A percentile compares a stretch with the other conserved stretches of the same genome.
Conservation (phyloP, 2,113 vertebrate genomes). For the Panthera tigris region DNA sequence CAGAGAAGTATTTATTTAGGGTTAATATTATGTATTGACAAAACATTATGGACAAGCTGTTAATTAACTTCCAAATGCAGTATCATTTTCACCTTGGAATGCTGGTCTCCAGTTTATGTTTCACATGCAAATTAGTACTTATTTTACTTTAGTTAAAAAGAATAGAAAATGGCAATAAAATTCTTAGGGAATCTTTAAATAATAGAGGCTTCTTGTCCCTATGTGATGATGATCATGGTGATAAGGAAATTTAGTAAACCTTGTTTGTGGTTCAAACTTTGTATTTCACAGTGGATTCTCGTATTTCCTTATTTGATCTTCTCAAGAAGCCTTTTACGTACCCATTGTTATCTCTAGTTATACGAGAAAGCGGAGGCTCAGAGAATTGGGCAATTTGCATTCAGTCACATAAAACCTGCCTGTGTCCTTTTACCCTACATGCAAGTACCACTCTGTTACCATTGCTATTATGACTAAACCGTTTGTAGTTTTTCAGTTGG, state of each 20-base stretch:
- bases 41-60: background rate
- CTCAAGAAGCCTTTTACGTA: background rate
- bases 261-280: background rate
- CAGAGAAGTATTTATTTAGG: background rate
- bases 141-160: background rate
- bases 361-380: background rate
- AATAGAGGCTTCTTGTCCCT: background rate
- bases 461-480: background rate
- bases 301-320: background rate
- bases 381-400: no score
- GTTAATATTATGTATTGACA: background rate
- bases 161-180: background rate
- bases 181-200: background rate
- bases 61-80: background rate
- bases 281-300: background rate
- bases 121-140: background rate
- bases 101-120: background rate
- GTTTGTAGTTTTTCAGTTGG: background rate
- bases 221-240: no score
- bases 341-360: background rate
- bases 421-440: background rate
- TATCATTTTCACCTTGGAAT: background rate
- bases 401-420: no score
- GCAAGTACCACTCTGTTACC: background rate
- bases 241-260: no score